These are phyloP conservation scores for Masticophis lateralis DNA, from an alignment of 2,797 vertebrate species.

Conservation along the genomic window DNA sequence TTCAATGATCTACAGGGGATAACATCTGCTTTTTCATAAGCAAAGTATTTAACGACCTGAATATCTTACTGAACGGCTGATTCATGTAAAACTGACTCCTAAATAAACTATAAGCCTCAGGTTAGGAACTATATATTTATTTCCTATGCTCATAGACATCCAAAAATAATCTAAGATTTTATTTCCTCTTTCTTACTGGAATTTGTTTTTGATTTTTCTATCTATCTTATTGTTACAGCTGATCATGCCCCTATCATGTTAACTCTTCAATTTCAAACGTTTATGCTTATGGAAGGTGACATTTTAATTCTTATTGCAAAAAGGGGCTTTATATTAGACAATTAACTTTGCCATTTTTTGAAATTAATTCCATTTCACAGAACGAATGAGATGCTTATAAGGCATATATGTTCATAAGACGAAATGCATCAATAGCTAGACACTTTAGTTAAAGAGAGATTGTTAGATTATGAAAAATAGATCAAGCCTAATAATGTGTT, in stretches of 20 bases:
- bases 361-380: background rate
- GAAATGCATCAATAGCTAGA: background rate
- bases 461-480: background rate
- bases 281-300: background rate
- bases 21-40: conserved; percentile 33
- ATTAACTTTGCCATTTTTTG: background rate
- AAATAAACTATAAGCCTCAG: conserved; percentile 2
- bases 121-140: background rate
- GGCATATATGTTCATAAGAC: background rate
- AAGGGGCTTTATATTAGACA: background rate
- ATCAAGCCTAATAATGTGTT: background rate
- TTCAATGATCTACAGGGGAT: conserved; percentile 25
- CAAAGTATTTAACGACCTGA: conserved; percentile 41
- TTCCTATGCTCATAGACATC: background rate
- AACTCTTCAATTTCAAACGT: background rate
- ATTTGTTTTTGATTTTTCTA: background rate
- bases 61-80: conserved; percentile 27
- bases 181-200: background rate
- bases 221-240: background rate
- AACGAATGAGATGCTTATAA: background rate
- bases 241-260: background rate
- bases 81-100: background rate
- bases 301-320: background rate
- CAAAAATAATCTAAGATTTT: background rate
- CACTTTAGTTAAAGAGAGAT: background rate